phyloP scores from a whole-genome alignment of 2,797 vertebrate species.

The Jordanella pulchra region DNA sequence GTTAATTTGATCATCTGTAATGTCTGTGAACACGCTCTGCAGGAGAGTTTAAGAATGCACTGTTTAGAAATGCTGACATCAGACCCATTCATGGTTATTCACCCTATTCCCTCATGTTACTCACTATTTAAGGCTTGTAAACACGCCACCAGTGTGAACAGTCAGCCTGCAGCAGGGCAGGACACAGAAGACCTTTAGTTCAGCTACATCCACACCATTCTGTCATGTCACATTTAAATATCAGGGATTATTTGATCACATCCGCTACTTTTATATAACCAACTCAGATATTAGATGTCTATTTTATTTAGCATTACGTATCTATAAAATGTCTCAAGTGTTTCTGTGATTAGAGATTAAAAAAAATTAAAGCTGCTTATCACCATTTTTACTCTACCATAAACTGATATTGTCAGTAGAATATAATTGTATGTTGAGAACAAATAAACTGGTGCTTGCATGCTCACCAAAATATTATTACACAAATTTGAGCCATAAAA shows the following conservation, averaged over 20 bases:
- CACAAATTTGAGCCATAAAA: constrained; percentile 72
- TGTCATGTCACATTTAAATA: constrained; percentile 54
- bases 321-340: constrained; percentile 46
- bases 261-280: constrained; percentile 59
- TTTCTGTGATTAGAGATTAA: constrained; percentile 60
- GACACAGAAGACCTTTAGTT: constrained; percentile 48
- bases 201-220: constrained; percentile 43
- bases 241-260: constrained; percentile 71
- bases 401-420: constrained; percentile 56
- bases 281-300: constrained; percentile 58
- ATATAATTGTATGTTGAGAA: constrained; percentile 30
- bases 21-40: constrained; percentile 47
- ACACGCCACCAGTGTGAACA: constrained; percentile 32
- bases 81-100: constrained; percentile 37
- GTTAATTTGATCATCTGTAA: constrained; percentile 50
- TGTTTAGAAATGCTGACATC: constrained; percentile 45
- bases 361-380: constrained; percentile 73
- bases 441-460: constrained; percentile 56
- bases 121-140: constrained; percentile 39
- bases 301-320: constrained; percentile 62
- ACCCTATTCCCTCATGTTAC: constrained; percentile 34
- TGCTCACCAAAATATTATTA: constrained; percentile 63
- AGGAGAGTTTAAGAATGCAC: constrained; percentile 56
- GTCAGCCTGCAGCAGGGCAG: constrained; percentile 40
- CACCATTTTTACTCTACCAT: constrained; percentile 66